A percentile compares a stretch with the other conserved stretches of the same genome.
phyloP scores from a whole-genome alignment of 1,140 invertebrate genomes.

The Acromyrmex charruanus region DNA sequence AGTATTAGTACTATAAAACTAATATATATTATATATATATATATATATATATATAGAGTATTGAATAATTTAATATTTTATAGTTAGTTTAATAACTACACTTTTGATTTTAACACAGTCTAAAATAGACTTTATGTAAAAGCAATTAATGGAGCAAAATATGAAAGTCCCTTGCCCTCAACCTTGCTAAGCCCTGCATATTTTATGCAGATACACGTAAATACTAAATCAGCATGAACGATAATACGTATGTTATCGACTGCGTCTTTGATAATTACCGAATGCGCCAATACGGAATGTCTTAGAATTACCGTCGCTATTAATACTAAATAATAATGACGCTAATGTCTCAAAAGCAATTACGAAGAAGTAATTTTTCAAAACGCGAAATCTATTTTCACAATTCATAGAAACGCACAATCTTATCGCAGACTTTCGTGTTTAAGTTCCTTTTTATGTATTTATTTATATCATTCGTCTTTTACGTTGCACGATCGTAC shows the following conservation, averaged over 20 bases:
- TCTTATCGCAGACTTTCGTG: not conserved
- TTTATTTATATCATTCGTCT: not conserved
- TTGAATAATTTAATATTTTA: no score
- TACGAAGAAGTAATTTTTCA: not conserved
- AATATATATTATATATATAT: no score
- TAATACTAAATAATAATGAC: not conserved
- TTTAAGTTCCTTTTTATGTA: not conserved
- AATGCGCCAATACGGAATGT: not conserved
- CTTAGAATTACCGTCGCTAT: not conserved
- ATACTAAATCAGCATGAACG: slow-evolving; percentile 24
- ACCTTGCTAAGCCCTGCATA: slow-evolving; percentile 35
- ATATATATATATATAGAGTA: no score
- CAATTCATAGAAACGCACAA: not conserved
- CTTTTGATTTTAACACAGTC: not conserved
- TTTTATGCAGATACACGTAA: slow-evolving; percentile 35
- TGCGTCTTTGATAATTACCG: not conserved
- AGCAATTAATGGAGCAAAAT: slow-evolving; percentile 3
- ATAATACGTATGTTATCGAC: not conserved
- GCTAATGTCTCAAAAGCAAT: not conserved
- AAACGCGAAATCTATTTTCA: not conserved
- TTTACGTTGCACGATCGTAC: not conserved
- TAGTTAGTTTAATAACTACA: no score
- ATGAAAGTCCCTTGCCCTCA: slow-evolving; percentile 39
- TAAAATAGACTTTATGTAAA: not conserved
- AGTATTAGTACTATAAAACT: no score